Percentiles rank a stretch among this genome's conserved stretches.
Evolutionary conservation across 2,888 invertebrate genomes (phyloP).

Genomic region (Cheilosia variabilis): DNA sequence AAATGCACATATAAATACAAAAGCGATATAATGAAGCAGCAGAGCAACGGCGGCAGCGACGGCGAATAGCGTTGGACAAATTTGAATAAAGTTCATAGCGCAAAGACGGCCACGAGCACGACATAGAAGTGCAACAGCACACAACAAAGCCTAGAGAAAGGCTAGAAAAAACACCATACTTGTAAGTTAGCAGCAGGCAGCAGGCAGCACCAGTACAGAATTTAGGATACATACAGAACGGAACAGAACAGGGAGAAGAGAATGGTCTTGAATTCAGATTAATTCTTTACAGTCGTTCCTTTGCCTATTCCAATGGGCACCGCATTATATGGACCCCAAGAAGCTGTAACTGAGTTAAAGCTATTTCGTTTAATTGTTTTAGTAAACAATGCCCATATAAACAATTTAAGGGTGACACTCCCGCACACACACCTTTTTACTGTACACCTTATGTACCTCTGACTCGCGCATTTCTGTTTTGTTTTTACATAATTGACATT

Average conservation of each 20-base stretch:
- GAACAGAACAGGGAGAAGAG: background rate
- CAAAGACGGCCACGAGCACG: constrained; percentile 61
- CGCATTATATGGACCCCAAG: background rate
- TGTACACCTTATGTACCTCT: constrained; percentile 15
- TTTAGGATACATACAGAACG: constrained; percentile 2
- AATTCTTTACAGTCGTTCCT: constrained; percentile 35
- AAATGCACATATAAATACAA: constrained; percentile 62
- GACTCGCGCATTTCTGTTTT: background rate
- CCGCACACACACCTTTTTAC: constrained; percentile 39
- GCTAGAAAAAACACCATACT: constrained; percentile 25
- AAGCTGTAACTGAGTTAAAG: constrained; percentile 5
- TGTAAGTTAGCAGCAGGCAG: background rate
- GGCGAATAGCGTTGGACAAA: constrained; percentile 62
- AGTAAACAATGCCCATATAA: constrained; percentile 41
- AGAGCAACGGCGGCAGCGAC: constrained; percentile 28
- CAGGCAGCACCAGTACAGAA: background rate
- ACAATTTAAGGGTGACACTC: constrained; percentile 8
- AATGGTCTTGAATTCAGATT: constrained; percentile 29
- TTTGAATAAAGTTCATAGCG: constrained; percentile 73
- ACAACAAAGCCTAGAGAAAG: constrained; percentile 60
- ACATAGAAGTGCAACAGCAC: constrained; percentile 37
- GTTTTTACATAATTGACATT: background rate
- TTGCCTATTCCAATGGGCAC: constrained; percentile 8
- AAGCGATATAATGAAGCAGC: constrained; percentile 60
- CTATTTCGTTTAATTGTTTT: constrained; percentile 41